phyloP scores from a whole-genome alignment of 2,888 invertebrate species.

The Diogma glabrata region DNA sequence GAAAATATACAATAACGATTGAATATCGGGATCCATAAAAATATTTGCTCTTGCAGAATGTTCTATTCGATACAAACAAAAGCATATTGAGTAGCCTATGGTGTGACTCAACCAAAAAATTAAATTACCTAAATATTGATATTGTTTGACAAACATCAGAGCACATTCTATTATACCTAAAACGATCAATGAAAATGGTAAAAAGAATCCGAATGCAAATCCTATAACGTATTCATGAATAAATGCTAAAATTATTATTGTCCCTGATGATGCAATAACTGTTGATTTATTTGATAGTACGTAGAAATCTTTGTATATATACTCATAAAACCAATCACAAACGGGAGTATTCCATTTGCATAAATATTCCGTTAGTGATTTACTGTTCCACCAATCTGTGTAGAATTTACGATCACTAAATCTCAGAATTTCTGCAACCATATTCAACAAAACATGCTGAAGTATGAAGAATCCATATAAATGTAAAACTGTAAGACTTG shows the following conservation, averaged over 20 bases:
- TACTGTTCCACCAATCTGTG: conserved; percentile 82
- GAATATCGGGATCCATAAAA: no score
- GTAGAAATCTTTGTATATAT: conserved; percentile 63
- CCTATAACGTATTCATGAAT: conserved; percentile 75
- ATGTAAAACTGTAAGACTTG: conserved; percentile 28
- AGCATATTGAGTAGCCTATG: no score
- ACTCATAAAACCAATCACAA: conserved; percentile 78
- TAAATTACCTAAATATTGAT: no score
- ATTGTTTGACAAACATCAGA: no score
- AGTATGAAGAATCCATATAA: conserved; percentile 68
- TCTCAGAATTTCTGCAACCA: conserved; percentile 72
- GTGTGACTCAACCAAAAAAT: no score
- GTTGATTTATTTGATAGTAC: conserved; percentile 33
- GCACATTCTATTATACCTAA: no score
- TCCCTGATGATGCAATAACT: conserved; percentile 41
- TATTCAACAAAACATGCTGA: conserved; percentile 79
- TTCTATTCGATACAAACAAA: no score
- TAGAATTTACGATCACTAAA: conserved; percentile 74
- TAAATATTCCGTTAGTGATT: conserved; percentile 62
- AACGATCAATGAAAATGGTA: no score
- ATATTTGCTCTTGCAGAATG: no score
- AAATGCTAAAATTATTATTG: conserved; percentile 64
- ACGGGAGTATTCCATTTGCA: conserved; percentile 85
- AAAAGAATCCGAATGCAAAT: conserved; percentile 69
- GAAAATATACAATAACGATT: no score